A percentile compares a stretch with the other conserved stretches of the same genome.
Evolutionary conservation across 2,888 invertebrate genomes (phyloP).

Genomic region (Sericinus montela): DNA sequence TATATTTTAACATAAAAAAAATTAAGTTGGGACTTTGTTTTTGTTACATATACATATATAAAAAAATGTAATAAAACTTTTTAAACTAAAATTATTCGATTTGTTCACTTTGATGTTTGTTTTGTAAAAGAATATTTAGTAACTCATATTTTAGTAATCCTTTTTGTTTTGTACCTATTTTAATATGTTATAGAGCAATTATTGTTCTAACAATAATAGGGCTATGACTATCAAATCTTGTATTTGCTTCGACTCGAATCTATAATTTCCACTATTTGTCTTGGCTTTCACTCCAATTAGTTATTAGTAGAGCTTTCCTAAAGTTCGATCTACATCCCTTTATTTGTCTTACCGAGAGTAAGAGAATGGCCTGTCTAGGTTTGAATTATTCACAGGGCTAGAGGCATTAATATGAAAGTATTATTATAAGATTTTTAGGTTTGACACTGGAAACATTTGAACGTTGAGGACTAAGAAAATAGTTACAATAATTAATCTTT

Average conservation of each 20-base stretch:
- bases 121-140: no score
- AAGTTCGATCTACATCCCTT: neutral
- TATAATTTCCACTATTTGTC: neutral
- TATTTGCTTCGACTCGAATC: neutral
- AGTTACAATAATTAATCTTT: no score
- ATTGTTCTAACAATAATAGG: constrained; percentile 28
- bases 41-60: no score
- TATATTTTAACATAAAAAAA: no score
- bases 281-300: neutral
- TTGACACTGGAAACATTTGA: no score
- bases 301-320: neutral
- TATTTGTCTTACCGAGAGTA: constrained; percentile 1
- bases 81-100: no score
- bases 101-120: no score
- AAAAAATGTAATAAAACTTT: no score
- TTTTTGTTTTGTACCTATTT: no score
- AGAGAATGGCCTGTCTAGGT: constrained; percentile 19
- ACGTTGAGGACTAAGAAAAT: no score
- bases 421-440: constrained; percentile 4
- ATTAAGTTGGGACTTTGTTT: no score
- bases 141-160: no score
- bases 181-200: constrained; percentile 28
- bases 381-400: constrained; percentile 12
- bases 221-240: neutral
- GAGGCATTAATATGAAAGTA: constrained; percentile 20